phyloP scores from a whole-genome alignment of 1,140 invertebrate genomes.

The Papilio xuthus region DNA sequence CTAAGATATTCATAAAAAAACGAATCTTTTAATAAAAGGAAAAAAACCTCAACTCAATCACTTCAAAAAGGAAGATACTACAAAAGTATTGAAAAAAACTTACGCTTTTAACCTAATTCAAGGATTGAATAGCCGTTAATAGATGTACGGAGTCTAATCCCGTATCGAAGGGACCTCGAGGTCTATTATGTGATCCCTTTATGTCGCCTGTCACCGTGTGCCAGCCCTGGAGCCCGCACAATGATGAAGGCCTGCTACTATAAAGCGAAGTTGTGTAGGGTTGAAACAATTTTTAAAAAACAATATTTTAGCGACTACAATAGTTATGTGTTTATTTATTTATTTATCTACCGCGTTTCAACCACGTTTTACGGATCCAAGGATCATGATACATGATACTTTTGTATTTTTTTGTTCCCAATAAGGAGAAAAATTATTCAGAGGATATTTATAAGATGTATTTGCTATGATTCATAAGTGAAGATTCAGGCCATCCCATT shows the following conservation, averaged over 20 bases:
- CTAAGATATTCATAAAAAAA: not conserved
- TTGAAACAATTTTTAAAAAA: not conserved
- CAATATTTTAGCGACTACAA: not conserved
- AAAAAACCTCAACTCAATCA: constrained; percentile 22
- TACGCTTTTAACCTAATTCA: constrained; percentile 45
- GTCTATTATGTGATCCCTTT: constrained; percentile 47
- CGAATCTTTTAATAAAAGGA: not conserved
- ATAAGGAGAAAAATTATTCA: too few relatives aligned
- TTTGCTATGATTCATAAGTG: too few relatives aligned
- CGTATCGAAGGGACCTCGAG: constrained; percentile 34
- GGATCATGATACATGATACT: too few relatives aligned
- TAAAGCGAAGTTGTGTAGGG: not conserved
- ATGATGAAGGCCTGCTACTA: constrained; percentile 18
- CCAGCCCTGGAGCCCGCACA: not conserved
- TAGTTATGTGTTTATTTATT: too few relatives aligned
- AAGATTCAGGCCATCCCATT: too few relatives aligned
- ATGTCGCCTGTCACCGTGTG: constrained; percentile 43
- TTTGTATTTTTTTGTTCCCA: too few relatives aligned
- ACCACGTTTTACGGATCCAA: too few relatives aligned
- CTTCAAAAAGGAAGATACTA: constrained; percentile 13
- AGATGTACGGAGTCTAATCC: constrained; percentile 43
- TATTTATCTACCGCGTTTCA: too few relatives aligned
- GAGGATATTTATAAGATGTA: too few relatives aligned
- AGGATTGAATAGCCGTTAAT: constrained; percentile 47
- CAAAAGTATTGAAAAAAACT: constrained; percentile 17